Evolutionary conservation across 2,888 invertebrate genomes (phyloP).

Genomic region (Aleiodes testaceus): DNA sequence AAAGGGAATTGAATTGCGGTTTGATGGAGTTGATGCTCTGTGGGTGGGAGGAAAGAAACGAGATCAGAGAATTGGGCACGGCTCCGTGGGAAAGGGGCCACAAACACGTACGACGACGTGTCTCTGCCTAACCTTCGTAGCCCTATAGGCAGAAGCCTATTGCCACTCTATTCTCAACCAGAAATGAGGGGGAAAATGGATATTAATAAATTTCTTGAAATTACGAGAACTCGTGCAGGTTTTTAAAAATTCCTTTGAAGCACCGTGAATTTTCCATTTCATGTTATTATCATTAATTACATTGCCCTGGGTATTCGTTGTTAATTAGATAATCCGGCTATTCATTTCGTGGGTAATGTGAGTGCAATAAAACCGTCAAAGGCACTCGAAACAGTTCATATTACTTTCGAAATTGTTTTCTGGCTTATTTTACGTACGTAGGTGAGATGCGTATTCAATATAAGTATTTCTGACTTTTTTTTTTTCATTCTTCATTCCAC

Average conservation of each 20-base stretch:
- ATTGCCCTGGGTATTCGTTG: not conserved
- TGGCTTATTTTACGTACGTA: not conserved
- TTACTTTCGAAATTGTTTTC: slow-evolving; percentile 21
- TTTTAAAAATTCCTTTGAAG: not conserved
- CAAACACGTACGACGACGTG: slow-evolving; percentile 12
- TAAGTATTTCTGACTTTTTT: slow-evolving; percentile 28
- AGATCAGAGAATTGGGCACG: slow-evolving; percentile 15
- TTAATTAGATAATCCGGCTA: slow-evolving; percentile 25
- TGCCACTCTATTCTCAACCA: not conserved
- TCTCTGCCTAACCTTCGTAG: slow-evolving; percentile 7
- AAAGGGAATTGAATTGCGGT: too few species aligned
- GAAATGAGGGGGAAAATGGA: too few species aligned
- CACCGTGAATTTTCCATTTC: not conserved
- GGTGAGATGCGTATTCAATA: slow-evolving; percentile 29
- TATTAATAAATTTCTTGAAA: too few species aligned
- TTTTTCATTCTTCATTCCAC: not conserved
- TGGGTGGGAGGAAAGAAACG: not conserved
- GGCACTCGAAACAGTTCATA: not conserved
- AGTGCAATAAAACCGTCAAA: slow-evolving; percentile 1
- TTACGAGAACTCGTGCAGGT: too few species aligned
- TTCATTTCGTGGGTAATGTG: slow-evolving; percentile 7
- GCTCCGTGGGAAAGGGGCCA: slow-evolving; percentile 26
- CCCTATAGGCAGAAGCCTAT: slow-evolving; percentile 22
- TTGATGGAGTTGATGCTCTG: too few species aligned
- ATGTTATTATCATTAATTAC: slow-evolving; percentile 17